Evolutionary conservation across 2,797 vertebrate species (phyloP), one percentile per base, ranked within the genome.

Genomic region (Garrulus glandarius): DNA sequence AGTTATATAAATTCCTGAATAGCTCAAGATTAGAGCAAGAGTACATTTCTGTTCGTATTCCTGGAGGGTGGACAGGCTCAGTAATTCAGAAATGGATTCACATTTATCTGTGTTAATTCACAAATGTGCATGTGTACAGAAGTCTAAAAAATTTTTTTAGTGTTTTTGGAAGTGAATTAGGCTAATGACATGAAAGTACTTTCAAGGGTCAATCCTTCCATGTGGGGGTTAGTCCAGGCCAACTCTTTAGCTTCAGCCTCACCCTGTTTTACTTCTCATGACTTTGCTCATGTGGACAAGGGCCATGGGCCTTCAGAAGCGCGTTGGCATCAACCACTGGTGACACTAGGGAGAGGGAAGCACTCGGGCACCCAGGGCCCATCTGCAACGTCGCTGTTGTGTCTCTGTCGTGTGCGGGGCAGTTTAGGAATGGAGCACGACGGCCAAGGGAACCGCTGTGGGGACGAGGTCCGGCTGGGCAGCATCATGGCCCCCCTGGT

Each of bases 401-500:
- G 88, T 55, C 60, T 95, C 21, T 80, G 30, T 86, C 60, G 44
- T 70, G 12, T 15, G 64, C 0, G 83, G 53, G 89, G 85, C 98
- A 99, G 99, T 84, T 98, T 99, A 94, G 99, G 99, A 72, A 99
- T 99, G 99, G 99, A 99, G 96, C 99, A 99, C 0, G 99, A 99
- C 0, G 99, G 99, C 21, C 99, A 99, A 97, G 99, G 99, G 78
- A 99, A 99, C 97, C 98, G 99, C 87, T 99, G 99, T 1, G 99
- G 99, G 9, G 99, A 99, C 3, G 99, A 99, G 98, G 99, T 99
- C 46, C 98, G 99, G 59, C 98, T 99, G 98, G 99, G 99, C 89
- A 99, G 99, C 98, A 99, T 99, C 98, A 99, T 99, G 99, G 99
- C 99, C 6, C 99, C 99, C 0, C 98, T 99, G 67, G 99, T 99